phyloP scores from a whole-genome alignment of 2,113 vertebrate species.

The Sialia sialis region DNA sequence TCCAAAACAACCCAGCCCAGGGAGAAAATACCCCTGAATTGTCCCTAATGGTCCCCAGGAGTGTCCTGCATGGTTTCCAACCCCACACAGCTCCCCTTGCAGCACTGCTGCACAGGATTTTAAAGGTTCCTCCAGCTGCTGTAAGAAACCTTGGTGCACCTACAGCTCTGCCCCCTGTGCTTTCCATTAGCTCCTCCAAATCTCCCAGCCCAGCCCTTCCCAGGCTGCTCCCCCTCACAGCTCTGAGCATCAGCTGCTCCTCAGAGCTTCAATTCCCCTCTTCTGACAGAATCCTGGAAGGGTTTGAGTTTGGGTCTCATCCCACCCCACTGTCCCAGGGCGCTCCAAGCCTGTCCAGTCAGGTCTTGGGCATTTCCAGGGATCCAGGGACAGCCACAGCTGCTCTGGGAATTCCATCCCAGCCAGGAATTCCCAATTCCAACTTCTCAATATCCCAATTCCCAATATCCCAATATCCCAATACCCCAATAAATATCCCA shows the following conservation, averaged over 20 bases:
- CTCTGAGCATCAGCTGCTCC: not conserved
- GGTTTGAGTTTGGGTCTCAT: not conserved
- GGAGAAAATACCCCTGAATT: accelerated
- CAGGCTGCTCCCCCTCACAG: not conserved
- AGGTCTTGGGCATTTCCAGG: not conserved
- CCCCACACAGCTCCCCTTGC: no score
- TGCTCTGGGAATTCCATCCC: accelerated
- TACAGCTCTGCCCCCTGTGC: accelerated
- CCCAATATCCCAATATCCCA: no score
- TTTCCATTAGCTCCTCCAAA: not conserved
- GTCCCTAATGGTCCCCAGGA: not conserved
- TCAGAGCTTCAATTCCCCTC: accelerated
- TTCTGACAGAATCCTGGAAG: not conserved
- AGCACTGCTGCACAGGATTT: not conserved
- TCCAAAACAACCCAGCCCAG: not conserved
- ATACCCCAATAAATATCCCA: no score
- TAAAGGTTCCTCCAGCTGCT: not conserved
- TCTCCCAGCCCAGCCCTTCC: not conserved
- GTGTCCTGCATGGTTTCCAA: accelerated
- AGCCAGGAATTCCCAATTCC: not conserved
- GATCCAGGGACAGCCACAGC: not conserved
- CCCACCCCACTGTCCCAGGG: accelerated
- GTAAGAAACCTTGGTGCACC: no score
- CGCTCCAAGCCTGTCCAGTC: accelerated
- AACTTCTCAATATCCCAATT: not conserved